A percentile compares a stretch with the other conserved stretches of the same genome.
Conservation (phyloP, 2,888 invertebrate species). For the Tetrapedia diversipes region DNA sequence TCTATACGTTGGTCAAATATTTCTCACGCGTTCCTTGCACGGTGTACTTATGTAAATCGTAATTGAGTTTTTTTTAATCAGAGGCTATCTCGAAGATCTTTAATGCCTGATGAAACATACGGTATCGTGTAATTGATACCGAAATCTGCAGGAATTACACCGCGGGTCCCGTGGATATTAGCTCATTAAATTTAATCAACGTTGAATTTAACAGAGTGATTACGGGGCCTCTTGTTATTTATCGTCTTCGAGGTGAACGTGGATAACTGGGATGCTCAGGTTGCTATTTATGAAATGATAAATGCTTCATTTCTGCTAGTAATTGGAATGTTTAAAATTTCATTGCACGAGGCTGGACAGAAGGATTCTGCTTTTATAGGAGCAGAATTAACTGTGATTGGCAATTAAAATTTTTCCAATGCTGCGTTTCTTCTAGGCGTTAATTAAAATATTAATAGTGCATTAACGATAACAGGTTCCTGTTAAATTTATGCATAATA, state of each 20-base stretch:
- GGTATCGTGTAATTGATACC: constrained; percentile 7
- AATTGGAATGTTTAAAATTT: constrained; percentile 19
- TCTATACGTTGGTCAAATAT: not conserved
- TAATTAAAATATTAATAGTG: too few species aligned
- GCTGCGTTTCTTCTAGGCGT: too few species aligned
- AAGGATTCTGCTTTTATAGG: constrained; percentile 10
- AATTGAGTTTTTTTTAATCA: constrained; percentile 17
- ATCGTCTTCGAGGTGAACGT: not conserved
- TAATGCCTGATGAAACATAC: constrained; percentile 6
- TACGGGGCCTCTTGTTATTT: not conserved
- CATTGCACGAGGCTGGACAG: constrained; percentile 6
- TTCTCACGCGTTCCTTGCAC: constrained; percentile 3
- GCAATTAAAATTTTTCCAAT: not conserved
- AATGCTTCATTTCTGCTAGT: constrained; percentile 11
- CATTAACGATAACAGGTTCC: too few species aligned
- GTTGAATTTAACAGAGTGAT: constrained; percentile 3
- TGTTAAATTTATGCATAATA: too few species aligned
- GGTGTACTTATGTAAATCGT: constrained; percentile 6
- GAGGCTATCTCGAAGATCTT: not conserved
- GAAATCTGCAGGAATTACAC: not conserved
- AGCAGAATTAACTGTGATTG: constrained; percentile 21
- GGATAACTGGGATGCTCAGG: not conserved
- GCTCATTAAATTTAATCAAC: constrained; percentile 20
- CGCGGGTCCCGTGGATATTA: not conserved
- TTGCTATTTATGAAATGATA: not conserved